phyloP scores from a whole-genome alignment of 2,113 vertebrate genomes.

The Lota lota region DNA sequence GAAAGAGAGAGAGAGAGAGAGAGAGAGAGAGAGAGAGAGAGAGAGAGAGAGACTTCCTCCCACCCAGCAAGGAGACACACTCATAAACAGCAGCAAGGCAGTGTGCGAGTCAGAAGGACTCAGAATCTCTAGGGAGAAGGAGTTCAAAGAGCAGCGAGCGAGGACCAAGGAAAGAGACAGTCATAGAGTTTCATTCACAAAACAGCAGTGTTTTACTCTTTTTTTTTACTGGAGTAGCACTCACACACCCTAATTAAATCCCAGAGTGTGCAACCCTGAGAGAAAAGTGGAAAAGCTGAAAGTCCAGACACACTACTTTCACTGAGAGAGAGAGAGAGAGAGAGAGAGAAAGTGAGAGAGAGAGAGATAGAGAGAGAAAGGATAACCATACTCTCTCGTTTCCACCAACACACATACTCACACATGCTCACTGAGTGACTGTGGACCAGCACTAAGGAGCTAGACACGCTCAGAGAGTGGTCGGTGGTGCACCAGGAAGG shows the following conservation, averaged over 20 bases:
- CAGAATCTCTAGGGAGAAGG: slow-evolving; percentile 60
- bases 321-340: slow-evolving; percentile 16
- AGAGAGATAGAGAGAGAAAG: slow-evolving; percentile 11
- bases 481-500: slow-evolving; percentile 31
- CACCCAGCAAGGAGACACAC: slow-evolving; percentile 72
- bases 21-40: slow-evolving; percentile 51
- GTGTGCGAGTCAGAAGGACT: slow-evolving; percentile 67
- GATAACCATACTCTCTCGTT: slow-evolving; percentile 11
- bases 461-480: slow-evolving; percentile 30
- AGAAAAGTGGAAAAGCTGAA: slow-evolving; percentile 25
- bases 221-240: background rate
- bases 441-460: slow-evolving; percentile 37
- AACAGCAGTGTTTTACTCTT: slow-evolving; percentile 48
- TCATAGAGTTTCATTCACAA: slow-evolving; percentile 56
- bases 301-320: slow-evolving; percentile 29
- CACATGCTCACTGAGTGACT: slow-evolving; percentile 28
- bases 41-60: slow-evolving; percentile 73
- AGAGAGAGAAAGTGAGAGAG: too few species aligned
- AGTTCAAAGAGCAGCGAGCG: slow-evolving; percentile 46
- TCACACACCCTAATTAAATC: slow-evolving; percentile 40
- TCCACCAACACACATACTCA: slow-evolving; percentile 14
- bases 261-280: slow-evolving; percentile 27
- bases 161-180: slow-evolving; percentile 26
- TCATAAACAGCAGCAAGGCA: slow-evolving; percentile 71
- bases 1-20: slow-evolving; percentile 45